phyloP scores from a whole-genome alignment of 1,140 invertebrate species.

The Eubasilissa regina region DNA sequence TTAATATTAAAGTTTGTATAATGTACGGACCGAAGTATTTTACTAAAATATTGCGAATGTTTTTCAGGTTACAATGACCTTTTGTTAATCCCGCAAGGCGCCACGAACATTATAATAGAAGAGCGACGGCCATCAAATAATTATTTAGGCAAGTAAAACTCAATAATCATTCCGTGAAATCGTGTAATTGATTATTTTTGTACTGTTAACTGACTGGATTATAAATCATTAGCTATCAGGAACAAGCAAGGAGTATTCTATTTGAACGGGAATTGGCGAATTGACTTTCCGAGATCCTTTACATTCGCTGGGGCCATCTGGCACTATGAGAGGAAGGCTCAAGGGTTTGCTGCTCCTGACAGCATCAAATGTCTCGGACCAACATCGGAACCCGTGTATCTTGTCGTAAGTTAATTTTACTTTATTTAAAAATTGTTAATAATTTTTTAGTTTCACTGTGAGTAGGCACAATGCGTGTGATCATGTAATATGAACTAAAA shows the following conservation, averaged over 20 bases:
- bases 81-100: slow-evolving; percentile 92
- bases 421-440: too few species aligned
- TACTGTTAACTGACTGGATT: neutral
- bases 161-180: neutral
- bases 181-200: neutral
- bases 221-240: slow-evolving; percentile 78
- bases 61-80: slow-evolving; percentile 93
- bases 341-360: slow-evolving; percentile 88
- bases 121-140: slow-evolving; percentile 91
- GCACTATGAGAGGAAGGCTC: slow-evolving; percentile 87
- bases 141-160: slow-evolving; percentile 83
- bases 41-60: neutral
- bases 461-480: too few species aligned
- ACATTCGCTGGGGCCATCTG: slow-evolving; percentile 88
- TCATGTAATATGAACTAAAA: too few species aligned
- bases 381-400: slow-evolving; percentile 87
- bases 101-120: slow-evolving; percentile 90
- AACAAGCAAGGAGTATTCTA: slow-evolving; percentile 89
- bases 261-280: slow-evolving; percentile 94
- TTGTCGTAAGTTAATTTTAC: slow-evolving; percentile 79
- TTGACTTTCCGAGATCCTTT: slow-evolving; percentile 88
- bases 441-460: too few species aligned
- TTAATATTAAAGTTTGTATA: too few species aligned
- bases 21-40: neutral
- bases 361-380: slow-evolving; percentile 87